Conservation (phyloP, 2,888 invertebrate species). For the Pemphredon lugubris region DNA sequence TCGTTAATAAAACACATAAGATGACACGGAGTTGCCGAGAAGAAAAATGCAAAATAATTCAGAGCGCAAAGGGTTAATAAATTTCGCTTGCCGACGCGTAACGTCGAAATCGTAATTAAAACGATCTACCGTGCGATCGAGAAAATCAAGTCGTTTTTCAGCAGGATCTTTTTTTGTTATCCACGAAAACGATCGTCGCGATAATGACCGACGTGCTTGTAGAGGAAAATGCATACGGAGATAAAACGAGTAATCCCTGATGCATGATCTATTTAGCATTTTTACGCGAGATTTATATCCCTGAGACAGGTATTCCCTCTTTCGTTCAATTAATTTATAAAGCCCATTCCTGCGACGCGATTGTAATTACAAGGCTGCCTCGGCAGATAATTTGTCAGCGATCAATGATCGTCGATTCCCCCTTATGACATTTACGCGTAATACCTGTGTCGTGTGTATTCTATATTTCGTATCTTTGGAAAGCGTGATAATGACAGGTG, state of each 20-base stretch:
- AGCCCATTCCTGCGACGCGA: neutral
- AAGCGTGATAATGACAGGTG: constrained; percentile 43
- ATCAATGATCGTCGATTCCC: constrained; percentile 13
- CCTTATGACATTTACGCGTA: constrained; percentile 16
- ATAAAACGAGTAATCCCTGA: neutral
- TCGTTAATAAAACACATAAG: too few species aligned
- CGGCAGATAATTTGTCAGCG: constrained; percentile 13
- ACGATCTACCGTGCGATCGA: neutral
- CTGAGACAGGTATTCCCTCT: constrained; percentile 1
- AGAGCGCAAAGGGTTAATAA: too few species aligned
- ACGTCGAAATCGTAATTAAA: neutral
- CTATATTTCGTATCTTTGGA: constrained; percentile 27
- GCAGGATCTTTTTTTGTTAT: neutral
- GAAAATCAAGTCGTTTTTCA: neutral
- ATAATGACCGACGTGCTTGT: neutral
- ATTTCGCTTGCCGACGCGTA: neutral
- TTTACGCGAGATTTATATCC: neutral
- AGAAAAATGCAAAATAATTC: too few species aligned
- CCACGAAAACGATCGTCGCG: neutral
- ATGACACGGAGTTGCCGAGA: too few species aligned
- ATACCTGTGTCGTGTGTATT: neutral
- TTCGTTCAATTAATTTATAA: neutral
- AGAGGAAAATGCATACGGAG: neutral
- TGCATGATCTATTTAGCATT: neutral
- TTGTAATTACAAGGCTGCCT: constrained; percentile 2